Conservation (phyloP, 1,140 invertebrate species). For the Saccostrea echinata region DNA sequence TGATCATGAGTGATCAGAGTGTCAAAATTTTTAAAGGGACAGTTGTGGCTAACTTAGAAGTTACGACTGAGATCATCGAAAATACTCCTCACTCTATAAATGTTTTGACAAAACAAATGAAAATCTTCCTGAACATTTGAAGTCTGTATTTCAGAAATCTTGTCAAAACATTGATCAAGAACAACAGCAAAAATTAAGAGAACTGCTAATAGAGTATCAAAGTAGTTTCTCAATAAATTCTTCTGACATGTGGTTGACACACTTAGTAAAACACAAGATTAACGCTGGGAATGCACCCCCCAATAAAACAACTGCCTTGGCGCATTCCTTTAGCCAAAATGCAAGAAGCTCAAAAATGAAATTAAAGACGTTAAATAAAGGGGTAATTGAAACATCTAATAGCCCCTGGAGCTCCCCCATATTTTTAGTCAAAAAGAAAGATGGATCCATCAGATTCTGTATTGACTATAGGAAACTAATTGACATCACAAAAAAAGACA, state of each 20-base stretch:
- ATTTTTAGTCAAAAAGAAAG: slow-evolving; percentile 33
- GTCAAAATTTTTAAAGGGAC: too few relatives aligned
- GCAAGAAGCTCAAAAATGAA: not conserved
- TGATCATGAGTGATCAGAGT: too few relatives aligned
- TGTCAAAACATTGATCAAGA: not conserved
- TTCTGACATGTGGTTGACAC: slow-evolving; percentile 47
- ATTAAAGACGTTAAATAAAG: slow-evolving; percentile 33
- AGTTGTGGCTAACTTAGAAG: too few relatives aligned
- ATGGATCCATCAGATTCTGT: slow-evolving; percentile 33
- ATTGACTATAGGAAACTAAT: slow-evolving; percentile 40
- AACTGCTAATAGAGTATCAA: slow-evolving; percentile 41
- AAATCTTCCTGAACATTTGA: too few relatives aligned
- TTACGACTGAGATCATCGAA: too few relatives aligned
- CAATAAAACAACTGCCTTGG: slow-evolving; percentile 34
- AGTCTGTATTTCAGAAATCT: too few relatives aligned
- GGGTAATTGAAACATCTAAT: slow-evolving; percentile 29
- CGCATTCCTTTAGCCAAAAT: slow-evolving; percentile 21
- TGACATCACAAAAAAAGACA: slow-evolving; percentile 73
- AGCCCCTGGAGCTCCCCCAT: too few relatives aligned
- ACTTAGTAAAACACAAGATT: slow-evolving; percentile 27
- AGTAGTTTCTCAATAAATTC: slow-evolving; percentile 48
- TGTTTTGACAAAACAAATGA: not conserved
- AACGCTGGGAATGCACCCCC: not conserved
- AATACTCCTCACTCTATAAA: not conserved
- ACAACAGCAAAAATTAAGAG: not conserved